Percentiles rank a stretch among this genome's conserved stretches.
Evolutionary conservation across 2,888 invertebrate species (phyloP).

Genomic region (Calliphora vomitoria): DNA sequence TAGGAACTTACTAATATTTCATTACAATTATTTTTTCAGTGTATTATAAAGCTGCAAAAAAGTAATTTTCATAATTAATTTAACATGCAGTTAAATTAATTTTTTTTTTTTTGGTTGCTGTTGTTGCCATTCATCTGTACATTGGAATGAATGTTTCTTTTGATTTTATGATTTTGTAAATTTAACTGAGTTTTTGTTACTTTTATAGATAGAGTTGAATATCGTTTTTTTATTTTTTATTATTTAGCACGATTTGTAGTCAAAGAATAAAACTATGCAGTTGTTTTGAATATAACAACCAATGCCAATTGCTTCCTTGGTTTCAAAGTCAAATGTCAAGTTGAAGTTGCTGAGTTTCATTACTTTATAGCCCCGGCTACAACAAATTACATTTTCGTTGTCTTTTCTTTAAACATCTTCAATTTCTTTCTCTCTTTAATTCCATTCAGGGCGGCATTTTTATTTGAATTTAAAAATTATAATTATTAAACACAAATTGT

Average conservation of each 20-base stretch:
- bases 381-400: conserved; percentile 42
- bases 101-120: conserved; percentile 36
- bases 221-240: background rate
- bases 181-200: conserved; percentile 17
- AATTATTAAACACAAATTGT: conserved; percentile 22
- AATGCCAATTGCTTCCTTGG: conserved; percentile 20
- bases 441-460: conserved; percentile 47
- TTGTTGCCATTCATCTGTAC: conserved; percentile 2
- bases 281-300: conserved; percentile 14
- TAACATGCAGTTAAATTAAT: conserved; percentile 65
- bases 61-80: conserved; percentile 67
- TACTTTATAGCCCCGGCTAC: background rate
- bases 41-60: conserved; percentile 22
- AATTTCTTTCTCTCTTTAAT: background rate
- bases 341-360: conserved; percentile 50
- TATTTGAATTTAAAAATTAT: conserved; percentile 59
- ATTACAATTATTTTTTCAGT: background rate
- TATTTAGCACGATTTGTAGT: conserved; percentile 11
- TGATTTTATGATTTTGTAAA: conserved; percentile 34
- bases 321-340: conserved; percentile 73
- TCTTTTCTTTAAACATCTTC: background rate
- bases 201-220: no score
- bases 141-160: background rate
- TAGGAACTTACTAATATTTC: background rate
- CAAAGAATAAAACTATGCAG: conserved; percentile 25